Evolutionary conservation across 35 echinoderm and acorn worm species (phyloP).

Genomic region (Lytechinus pictus): DNA sequence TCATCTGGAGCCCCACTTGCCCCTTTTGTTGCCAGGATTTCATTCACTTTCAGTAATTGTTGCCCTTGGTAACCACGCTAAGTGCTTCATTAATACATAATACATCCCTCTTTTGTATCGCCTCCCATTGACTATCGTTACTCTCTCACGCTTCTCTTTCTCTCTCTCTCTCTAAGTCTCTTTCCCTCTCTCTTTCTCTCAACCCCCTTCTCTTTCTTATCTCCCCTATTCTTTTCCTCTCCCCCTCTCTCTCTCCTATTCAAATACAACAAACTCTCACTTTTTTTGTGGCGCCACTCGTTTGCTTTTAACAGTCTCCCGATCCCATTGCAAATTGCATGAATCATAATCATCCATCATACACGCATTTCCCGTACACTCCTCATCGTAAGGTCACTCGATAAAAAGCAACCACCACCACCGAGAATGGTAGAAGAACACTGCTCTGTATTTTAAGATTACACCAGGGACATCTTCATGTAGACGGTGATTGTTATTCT

Average conservation of each 20-base stretch:
- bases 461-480: background rate
- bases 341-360: background rate
- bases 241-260: background rate
- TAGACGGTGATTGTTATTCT: constrained; percentile 11
- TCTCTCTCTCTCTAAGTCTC: no score
- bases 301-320: background rate
- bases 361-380: background rate
- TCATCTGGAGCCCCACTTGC: background rate
- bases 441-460: background rate
- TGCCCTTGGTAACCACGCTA: background rate
- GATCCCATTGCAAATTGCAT: background rate
- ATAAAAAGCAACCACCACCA: background rate
- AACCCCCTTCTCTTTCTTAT: no score
- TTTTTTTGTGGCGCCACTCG: background rate
- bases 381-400: background rate
- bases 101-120: background rate
- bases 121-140: background rate
- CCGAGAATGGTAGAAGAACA: background rate
- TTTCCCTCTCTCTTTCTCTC: no score
- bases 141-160: background rate
- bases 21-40: background rate
- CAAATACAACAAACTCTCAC: background rate
- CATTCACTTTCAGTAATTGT: background rate
- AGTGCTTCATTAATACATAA: background rate
- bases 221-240: no score